Evolutionary conservation across 2,888 invertebrate species (phyloP), one percentile per base, ranked within the genome.

Genomic region (Gasteruption jaculator): DNA sequence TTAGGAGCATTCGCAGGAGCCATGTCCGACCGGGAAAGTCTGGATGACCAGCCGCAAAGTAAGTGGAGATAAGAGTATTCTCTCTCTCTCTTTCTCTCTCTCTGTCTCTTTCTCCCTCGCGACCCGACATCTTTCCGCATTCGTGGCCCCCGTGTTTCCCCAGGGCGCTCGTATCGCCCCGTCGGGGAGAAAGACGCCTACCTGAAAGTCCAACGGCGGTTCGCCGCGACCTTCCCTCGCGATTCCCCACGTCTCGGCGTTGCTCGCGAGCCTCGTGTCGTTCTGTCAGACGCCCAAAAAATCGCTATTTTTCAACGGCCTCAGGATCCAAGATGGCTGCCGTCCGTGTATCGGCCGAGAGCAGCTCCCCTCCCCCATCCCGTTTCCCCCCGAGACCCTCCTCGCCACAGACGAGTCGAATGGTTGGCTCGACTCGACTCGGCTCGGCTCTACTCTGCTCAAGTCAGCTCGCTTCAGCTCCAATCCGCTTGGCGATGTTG

Each of bases 21-120:
- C 63, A 70, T 68, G 70, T 69, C 70, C 55, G 70, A 70, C 63
- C 68, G 65, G 55, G 69, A 69, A 60, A 69, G 69, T 58, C 65
- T 68, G 58, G 70, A 70, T 61, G 69, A 69, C 53, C 70, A 69
- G 58, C 65, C 65, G 54, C 70, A 66, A 65, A 70, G 70, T 70
- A 63, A 69, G 69, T 44, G 43, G 21, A 3, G 29, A 42, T 24
- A 31, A 24, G 30, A 31, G 33, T 19, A 7, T 32, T 41, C 18
- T 24, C n/a, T 37, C 38, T 39, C 35, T 38, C 46, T 33, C 31
- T 36, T 30, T 27, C 19, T 33, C 26, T 31, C 32, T 25, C 50
- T 39, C 41, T 16, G 22, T 11, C 37, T 14, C 16, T 39, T 31
- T n/a, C 12, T 21, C 15, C 16, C 21, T 14, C 8, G 30, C 7